Percentiles rank a stretch among this genome's conserved stretches.
These are phyloP conservation scores for Drosophila rellima DNA, from an alignment of 2,888 invertebrate species.

Conservation along the genomic window DNA sequence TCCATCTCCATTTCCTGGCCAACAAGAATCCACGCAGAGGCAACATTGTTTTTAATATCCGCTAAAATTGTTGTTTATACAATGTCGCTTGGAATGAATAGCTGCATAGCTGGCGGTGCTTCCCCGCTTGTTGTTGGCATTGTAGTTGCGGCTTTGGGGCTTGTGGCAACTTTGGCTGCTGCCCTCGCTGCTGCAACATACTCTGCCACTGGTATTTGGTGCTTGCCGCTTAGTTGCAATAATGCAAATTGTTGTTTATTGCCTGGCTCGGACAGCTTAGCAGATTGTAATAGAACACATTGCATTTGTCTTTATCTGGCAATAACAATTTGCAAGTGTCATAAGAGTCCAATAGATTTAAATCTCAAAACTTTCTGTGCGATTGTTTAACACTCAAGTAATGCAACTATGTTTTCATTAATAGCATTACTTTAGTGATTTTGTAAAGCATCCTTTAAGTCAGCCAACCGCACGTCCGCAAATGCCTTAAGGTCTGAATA, in stretches of 20 bases:
- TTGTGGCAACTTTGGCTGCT: conserved; percentile 47
- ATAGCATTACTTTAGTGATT: not conserved
- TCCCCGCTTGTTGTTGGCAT: conserved; percentile 22
- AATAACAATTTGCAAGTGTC: conserved; percentile 42
- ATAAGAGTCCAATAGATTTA: conserved; percentile 7
- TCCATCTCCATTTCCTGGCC: conserved; percentile 32
- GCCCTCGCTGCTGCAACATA: conserved; percentile 10
- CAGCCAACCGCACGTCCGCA: conserved; percentile 8
- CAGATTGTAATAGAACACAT: conserved; percentile 41
- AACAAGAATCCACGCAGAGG: conserved; percentile 49
- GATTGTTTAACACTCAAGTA: not conserved
- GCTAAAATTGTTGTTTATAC: conserved; percentile 80
- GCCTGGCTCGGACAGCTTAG: conserved; percentile 25
- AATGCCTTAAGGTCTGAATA: conserved; percentile 4
- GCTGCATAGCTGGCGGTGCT: conserved; percentile 53
- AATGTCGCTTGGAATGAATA: conserved; percentile 70
- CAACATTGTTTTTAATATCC: conserved; percentile 81
- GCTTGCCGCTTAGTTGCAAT: conserved; percentile 62
- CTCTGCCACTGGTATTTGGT: conserved; percentile 24
- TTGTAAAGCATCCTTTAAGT: conserved; percentile 25
- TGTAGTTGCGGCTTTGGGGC: conserved; percentile 47
- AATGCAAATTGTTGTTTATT: conserved; percentile 77
- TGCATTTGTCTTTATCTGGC: conserved; percentile 38
- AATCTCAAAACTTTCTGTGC: conserved; percentile 1
- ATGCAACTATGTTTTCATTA: not conserved